Percentiles rank a stretch among this genome's conserved stretches.
phyloP scores from a whole-genome alignment of 2,113 vertebrate genomes.

The Anser cygnoides region DNA sequence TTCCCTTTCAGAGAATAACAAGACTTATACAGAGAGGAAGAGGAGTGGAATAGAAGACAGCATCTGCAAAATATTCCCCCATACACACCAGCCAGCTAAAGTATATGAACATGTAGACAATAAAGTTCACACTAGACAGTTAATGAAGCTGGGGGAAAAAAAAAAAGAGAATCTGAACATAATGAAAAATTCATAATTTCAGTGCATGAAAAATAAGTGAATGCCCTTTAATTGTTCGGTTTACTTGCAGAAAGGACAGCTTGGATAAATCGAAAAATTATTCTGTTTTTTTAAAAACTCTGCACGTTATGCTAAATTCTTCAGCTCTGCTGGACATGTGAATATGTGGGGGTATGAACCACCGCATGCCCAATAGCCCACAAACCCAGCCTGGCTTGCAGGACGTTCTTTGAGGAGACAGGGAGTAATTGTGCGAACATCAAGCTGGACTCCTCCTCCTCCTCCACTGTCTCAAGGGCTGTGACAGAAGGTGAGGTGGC shows the following conservation, averaged over 20 bases:
- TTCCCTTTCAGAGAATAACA: constrained; percentile 31
- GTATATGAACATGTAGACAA: constrained; percentile 48
- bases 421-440: neutral
- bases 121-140: constrained; percentile 73
- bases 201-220: constrained; percentile 68
- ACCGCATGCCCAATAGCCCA: neutral
- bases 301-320: neutral
- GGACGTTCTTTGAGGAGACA: neutral
- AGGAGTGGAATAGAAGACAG: constrained; percentile 4
- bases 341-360: neutral
- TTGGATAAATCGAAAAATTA: constrained; percentile 52
- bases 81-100: constrained; percentile 46
- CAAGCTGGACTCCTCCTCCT: neutral
- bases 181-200: constrained; percentile 76
- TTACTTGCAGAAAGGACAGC: constrained; percentile 45
- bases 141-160: constrained; percentile 56
- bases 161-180: constrained; percentile 65
- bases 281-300: constrained; percentile 5
- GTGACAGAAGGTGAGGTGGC: neutral
- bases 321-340: neutral
- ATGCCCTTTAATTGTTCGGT: constrained; percentile 71
- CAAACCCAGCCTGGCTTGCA: neutral
- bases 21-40: neutral
- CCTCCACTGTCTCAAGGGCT: neutral
- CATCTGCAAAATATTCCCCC: constrained; percentile 35